Percentiles rank a stretch among this genome's conserved stretches.
Evolutionary conservation across 1,140 invertebrate genomes (phyloP).

Genomic region (Manduca sexta): DNA sequence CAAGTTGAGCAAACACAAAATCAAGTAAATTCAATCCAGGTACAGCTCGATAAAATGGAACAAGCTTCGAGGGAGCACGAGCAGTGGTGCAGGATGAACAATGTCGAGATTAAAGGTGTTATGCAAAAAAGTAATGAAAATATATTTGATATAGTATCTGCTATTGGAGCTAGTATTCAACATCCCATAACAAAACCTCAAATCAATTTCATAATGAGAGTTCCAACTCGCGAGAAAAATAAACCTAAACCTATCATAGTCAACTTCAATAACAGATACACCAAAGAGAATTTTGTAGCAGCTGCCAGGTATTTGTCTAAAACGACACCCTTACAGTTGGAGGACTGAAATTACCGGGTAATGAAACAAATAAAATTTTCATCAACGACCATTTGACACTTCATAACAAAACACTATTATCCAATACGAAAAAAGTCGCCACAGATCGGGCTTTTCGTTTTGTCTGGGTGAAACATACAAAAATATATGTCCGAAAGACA

Average conservation of each 20-base stretch:
- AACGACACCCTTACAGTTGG: neutral
- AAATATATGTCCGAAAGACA: slow-evolving; percentile 6
- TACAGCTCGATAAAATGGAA: neutral
- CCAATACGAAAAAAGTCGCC: slow-evolving; percentile 1
- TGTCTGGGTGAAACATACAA: slow-evolving; percentile 12
- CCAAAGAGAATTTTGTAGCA: slow-evolving; percentile 14
- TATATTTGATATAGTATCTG: slow-evolving; percentile 6
- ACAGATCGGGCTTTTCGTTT: slow-evolving; percentile 6
- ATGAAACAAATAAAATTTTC: slow-evolving; percentile 1
- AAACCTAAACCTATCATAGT: slow-evolving; percentile 5
- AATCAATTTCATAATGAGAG: slow-evolving; percentile 6
- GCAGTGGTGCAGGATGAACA: slow-evolving; percentile 12
- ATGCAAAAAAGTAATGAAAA: slow-evolving; percentile 8
- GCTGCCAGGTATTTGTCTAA: slow-evolving; percentile 1
- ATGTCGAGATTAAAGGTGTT: slow-evolving; percentile 14
- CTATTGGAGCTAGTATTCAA: slow-evolving; percentile 1
- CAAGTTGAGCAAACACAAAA: neutral
- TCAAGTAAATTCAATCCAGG: neutral
- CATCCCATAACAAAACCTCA: neutral
- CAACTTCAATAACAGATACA: slow-evolving; percentile 6
- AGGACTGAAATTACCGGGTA: neutral
- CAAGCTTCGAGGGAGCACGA: neutral
- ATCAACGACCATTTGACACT: slow-evolving; percentile 8
- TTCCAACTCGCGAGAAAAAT: slow-evolving; percentile 1
- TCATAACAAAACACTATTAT: slow-evolving; percentile 5